Conservation (phyloP, 2,888 invertebrate species). For the Plutella xylostella region DNA sequence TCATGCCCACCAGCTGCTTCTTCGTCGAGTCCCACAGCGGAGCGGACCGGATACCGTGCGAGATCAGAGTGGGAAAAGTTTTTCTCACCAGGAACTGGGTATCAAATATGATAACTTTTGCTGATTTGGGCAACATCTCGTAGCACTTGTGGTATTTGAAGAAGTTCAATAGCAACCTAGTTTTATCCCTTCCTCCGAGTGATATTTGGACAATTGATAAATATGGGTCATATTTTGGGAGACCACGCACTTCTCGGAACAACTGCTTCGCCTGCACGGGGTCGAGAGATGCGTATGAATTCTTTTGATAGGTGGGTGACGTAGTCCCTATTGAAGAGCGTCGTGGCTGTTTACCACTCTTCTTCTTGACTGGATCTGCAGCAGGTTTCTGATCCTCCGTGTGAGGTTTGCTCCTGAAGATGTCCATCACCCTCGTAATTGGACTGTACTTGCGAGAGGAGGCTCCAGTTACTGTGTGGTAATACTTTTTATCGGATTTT, state of each 20-base stretch:
- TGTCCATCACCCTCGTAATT: constrained; percentile 64
- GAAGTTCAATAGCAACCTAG: constrained; percentile 56
- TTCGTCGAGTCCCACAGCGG: constrained; percentile 60
- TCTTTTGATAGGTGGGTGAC: constrained; percentile 62
- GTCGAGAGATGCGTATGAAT: constrained; percentile 59
- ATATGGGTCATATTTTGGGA: constrained; percentile 62
- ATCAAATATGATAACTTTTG: constrained; percentile 63
- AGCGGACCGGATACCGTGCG: constrained; percentile 60
- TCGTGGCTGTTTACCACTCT: constrained; percentile 39
- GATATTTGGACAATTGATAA: constrained; percentile 65
- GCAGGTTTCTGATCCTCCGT: constrained; percentile 35
- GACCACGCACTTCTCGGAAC: constrained; percentile 59
- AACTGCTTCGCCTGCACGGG: constrained; percentile 58
- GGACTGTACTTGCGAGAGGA: constrained; percentile 60
- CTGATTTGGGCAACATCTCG: constrained; percentile 62
- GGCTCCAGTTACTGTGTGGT: constrained; percentile 63
- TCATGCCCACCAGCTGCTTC: constrained; percentile 59
- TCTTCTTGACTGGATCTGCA: constrained; percentile 47
- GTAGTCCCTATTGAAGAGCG: constrained; percentile 61
- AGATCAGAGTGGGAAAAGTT: constrained; percentile 60
- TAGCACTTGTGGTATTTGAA: constrained; percentile 65
- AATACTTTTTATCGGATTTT: constrained; percentile 61
- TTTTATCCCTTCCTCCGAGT: constrained; percentile 60
- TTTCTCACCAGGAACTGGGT: constrained; percentile 59
- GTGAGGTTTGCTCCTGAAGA: constrained; percentile 54